Percentiles rank a stretch among this genome's conserved stretches.
Conservation (phyloP, 2,797 vertebrate species). For the Ammospiza maritima region DNA sequence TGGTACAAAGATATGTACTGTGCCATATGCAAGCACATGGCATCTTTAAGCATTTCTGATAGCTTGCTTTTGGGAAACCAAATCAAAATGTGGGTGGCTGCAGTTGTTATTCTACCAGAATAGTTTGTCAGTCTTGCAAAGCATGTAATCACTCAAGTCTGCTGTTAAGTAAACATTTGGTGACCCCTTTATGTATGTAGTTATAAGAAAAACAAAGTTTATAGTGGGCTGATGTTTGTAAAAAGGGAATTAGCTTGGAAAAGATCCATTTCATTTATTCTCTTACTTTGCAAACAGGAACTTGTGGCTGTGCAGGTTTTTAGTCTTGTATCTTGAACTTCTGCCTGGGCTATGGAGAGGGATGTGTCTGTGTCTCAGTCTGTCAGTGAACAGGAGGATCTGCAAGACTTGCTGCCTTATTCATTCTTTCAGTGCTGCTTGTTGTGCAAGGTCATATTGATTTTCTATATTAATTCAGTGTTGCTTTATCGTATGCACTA, state of each 20-base stretch:
- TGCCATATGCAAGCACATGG: neutral
- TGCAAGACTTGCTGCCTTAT: constrained; percentile 17
- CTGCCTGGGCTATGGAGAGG: constrained; percentile 27
- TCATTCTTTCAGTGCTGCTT: constrained; percentile 48
- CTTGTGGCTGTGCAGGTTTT: neutral
- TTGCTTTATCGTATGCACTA: neutral
- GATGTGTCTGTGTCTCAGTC: constrained; percentile 27
- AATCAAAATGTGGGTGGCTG: neutral
- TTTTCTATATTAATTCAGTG: constrained; percentile 61
- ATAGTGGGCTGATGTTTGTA: neutral
- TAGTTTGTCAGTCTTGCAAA: neutral
- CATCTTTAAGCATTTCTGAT: neutral
- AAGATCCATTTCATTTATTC: neutral
- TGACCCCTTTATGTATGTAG: neutral
- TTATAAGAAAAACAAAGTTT: neutral
- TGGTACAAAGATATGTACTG: neutral
- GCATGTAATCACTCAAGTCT: neutral
- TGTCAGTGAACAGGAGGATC: constrained; percentile 18
- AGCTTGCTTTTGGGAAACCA: neutral
- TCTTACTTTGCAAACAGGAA: neutral
- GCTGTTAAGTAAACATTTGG: neutral
- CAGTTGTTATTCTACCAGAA: neutral
- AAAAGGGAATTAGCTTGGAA: neutral
- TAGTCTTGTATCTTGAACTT: constrained; percentile 21
- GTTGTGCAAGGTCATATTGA: constrained; percentile 59